Percentiles rank a stretch among this genome's conserved stretches.
phyloP scores from a whole-genome alignment of 2,113 vertebrate species.

The Tichodroma muraria region DNA sequence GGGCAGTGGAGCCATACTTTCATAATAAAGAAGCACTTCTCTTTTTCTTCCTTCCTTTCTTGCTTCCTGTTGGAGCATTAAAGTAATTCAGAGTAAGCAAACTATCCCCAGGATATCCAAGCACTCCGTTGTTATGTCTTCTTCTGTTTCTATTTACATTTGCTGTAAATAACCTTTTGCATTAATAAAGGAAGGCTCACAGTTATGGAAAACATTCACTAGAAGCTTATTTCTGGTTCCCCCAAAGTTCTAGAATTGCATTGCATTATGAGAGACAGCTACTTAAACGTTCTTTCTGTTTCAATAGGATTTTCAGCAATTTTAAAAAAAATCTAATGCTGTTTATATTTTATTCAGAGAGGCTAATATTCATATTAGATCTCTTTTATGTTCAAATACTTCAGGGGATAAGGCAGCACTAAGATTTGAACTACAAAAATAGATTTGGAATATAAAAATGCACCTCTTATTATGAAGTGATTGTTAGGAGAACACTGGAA shows the following conservation, averaged over 20 bases:
- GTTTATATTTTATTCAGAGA: not conserved
- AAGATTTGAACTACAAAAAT: not conserved
- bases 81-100: slow-evolving; percentile 18
- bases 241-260: not conserved
- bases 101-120: slow-evolving; percentile 17
- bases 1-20: not conserved
- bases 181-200: not conserved
- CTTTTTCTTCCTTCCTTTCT: slow-evolving; percentile 22
- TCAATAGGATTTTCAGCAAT: not conserved
- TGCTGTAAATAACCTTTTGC: not conserved
- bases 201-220: not conserved
- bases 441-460: slow-evolving; percentile 21
- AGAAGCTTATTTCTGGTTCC: not conserved
- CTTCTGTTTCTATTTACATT: slow-evolving; percentile 1
- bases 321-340: not conserved
- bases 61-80: not conserved
- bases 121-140: not conserved
- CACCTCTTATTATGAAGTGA: slow-evolving; percentile 11
- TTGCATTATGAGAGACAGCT: not conserved
- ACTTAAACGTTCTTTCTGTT: not conserved
- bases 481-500: slow-evolving; percentile 4
- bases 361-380: slow-evolving; percentile 5
- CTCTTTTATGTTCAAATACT: slow-evolving; percentile 5
- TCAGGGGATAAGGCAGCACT: not conserved
- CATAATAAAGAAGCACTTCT: not conserved